These are phyloP conservation scores for Athrips mouffetella DNA, from an alignment of 2,888 invertebrate genomes.

Conservation along the genomic window DNA sequence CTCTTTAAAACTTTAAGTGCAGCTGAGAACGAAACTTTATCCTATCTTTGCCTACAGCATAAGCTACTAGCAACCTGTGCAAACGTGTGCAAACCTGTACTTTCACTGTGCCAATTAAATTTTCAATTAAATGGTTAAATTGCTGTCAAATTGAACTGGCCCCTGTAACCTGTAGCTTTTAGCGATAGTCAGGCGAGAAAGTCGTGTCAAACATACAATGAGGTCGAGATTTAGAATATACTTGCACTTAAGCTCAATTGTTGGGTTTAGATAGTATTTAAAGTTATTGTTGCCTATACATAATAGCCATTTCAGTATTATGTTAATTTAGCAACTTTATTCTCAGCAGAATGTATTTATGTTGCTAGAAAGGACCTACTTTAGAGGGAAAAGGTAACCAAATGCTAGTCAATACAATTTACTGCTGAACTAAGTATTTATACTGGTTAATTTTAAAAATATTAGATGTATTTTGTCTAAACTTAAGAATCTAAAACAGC, in stretches of 20 bases:
- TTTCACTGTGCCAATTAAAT: constrained; percentile 44
- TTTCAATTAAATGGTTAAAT: constrained; percentile 54
- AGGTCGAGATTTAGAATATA: neutral
- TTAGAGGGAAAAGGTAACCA: too few relatives aligned
- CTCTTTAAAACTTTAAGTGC: too few relatives aligned
- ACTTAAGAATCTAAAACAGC: too few relatives aligned
- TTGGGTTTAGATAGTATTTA: neutral
- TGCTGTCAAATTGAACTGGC: constrained; percentile 43
- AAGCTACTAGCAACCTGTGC: constrained; percentile 5
- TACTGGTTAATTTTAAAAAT: too few relatives aligned
- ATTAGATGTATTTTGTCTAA: too few relatives aligned
- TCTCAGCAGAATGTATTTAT: too few relatives aligned
- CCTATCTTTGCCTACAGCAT: constrained; percentile 3
- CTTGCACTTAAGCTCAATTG: neutral
- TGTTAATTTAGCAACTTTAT: too few relatives aligned
- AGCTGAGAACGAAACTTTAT: neutral
- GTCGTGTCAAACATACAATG: constrained; percentile 10
- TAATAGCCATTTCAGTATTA: neutral
- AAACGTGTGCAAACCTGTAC: constrained; percentile 20
- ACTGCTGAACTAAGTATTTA: too few relatives aligned
- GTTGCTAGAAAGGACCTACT: too few relatives aligned
- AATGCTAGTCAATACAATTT: too few relatives aligned
- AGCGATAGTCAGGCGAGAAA: constrained; percentile 17
- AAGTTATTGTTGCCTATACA: neutral
- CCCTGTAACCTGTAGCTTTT: constrained; percentile 38